Base-by-base conservation (phyloP, 2,113 vertebrate species). In the Zapus hudsonius region DNA sequence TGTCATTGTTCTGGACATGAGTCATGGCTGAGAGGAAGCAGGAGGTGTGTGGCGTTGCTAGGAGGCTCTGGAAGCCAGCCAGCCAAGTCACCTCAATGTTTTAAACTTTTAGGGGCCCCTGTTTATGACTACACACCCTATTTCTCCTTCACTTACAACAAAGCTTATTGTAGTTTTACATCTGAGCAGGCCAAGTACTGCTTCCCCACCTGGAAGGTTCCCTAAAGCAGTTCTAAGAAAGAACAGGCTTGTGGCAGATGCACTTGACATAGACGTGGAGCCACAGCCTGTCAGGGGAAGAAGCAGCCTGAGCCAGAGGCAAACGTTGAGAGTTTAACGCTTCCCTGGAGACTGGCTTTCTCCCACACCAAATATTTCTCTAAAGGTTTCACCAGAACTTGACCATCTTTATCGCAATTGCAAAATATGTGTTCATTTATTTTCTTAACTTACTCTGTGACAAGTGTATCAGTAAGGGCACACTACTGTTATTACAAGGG, bases 1-100 rank as follows among this genome's bases (percentile, higher is more conserved):
- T 15, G 52, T 47, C 90, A 70, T 81, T 90, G 90, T 93, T 95
- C 1, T 7, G 22, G 23, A 42, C 47, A 17, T 93, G 67, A 88
- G 88, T 93, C 93, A 91, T 33, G 52, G 57, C 72, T 84, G 70
- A 59, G 59, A 52, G 73, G 61, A 61, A 19, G 74, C 79, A 23
- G 74, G 33, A 73, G 31, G 42, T 0, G 6, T 5, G 8, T 27
- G 63, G 5, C 10, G n/a, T 87, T 7, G 16, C 55, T 82, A 36
- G 88, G n/a, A 72, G 15, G 57, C 47, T 13, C 52, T 55, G 74
- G 36, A 66, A 3, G 33, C 29, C 22, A 75, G 73, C 73, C 27
- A 17, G 12, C 16, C 52, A 2, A 1, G 22, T 8, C 33, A 20
- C 55, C 42, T 42, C 61, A 66, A 66, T 84, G 5, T 10, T 38